phyloP scores from a whole-genome alignment of 2,113 vertebrate species.

The Prionailurus bengalensis region DNA sequence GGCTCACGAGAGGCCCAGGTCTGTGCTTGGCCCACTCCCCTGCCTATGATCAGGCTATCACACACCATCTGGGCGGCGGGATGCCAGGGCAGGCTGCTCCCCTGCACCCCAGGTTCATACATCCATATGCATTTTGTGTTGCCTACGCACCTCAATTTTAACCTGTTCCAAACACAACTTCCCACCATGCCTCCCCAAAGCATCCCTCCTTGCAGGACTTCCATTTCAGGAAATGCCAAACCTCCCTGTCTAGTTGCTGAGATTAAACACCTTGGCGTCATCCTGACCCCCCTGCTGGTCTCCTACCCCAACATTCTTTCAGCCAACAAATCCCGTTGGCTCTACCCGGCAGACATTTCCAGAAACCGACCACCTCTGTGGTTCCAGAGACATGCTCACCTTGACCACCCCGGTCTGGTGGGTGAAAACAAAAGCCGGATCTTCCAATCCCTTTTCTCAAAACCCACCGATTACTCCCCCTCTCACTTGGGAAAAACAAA shows the following conservation, averaged over 20 bases:
- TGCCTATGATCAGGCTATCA: fast-evolving
- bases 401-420: not conserved
- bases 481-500: not conserved
- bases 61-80: not conserved
- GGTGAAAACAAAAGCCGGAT: not conserved
- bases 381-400: not conserved
- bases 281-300: not conserved
- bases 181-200: not conserved
- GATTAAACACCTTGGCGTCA: not conserved
- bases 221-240: not conserved
- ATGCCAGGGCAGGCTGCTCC: not conserved
- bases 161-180: not conserved
- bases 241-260: not conserved
- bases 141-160: not conserved
- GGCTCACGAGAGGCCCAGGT: not conserved
- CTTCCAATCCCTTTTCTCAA: not conserved
- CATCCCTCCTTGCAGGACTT: not conserved
- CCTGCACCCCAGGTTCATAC: not conserved
- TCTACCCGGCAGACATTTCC: not conserved
- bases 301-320: not conserved
- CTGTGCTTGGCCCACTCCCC: not conserved
- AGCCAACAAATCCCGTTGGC: not conserved
- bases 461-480: not conserved
- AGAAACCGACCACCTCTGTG: not conserved
- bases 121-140: not conserved